These are phyloP conservation scores for Spilogale gracilis DNA, from an alignment of 2,113 vertebrate species.

Conservation along the genomic window DNA sequence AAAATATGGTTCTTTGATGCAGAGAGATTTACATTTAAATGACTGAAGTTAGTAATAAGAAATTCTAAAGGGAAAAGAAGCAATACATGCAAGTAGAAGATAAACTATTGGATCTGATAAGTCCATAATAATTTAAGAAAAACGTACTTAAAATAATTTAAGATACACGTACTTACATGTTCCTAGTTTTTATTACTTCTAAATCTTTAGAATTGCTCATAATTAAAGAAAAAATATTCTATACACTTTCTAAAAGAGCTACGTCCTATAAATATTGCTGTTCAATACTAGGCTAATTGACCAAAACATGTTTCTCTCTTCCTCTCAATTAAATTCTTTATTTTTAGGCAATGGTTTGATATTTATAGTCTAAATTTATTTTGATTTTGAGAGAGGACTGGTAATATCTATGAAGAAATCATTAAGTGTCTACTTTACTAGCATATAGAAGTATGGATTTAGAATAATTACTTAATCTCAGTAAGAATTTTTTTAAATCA, in stretches of 20 bases:
- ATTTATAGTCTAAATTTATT: not conserved
- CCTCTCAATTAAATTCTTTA: slow-evolving; percentile 12
- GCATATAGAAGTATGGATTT: not conserved
- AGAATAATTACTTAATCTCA: slow-evolving; percentile 7
- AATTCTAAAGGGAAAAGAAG: slow-evolving; percentile 46
- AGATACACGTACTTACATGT: not conserved
- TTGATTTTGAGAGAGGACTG: slow-evolving; percentile 12
- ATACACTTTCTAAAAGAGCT: not conserved
- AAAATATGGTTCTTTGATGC: not conserved
- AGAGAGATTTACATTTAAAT: slow-evolving; percentile 32
- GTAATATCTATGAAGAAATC: slow-evolving; percentile 48
- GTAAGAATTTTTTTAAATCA: not conserved
- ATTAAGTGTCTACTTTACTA: slow-evolving; percentile 31
- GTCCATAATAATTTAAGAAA: not conserved
- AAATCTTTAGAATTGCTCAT: slow-evolving; percentile 39
- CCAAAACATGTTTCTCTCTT: not conserved
- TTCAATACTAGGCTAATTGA: not conserved
- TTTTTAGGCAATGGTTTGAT: slow-evolving; percentile 12
- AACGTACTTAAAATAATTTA: not conserved
- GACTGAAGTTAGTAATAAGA: not conserved
- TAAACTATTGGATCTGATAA: slow-evolving; percentile 23
- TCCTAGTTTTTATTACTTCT: not conserved
- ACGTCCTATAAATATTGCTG: not conserved
- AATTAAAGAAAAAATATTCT: slow-evolving; percentile 2
- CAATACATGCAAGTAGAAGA: not conserved